Evolutionary conservation across 2,113 vertebrate genomes (phyloP).

Genomic region (Eolophus roseicapilla): DNA sequence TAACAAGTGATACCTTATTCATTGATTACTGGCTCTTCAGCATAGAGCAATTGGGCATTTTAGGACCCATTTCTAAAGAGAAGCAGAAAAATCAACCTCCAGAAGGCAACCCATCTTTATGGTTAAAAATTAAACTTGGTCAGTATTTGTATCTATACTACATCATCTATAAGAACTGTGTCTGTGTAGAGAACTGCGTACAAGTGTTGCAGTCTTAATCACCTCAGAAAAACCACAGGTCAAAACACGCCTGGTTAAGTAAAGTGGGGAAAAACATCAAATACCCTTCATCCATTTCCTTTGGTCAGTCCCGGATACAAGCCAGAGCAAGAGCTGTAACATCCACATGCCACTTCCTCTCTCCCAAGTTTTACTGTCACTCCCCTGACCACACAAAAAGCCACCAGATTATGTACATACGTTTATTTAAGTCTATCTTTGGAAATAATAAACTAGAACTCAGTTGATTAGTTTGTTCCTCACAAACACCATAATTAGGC

Average conservation of each 20-base stretch:
- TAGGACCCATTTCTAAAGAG: not conserved
- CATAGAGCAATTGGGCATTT: not conserved
- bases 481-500: slow-evolving; percentile 38
- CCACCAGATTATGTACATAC: not conserved
- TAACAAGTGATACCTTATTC: not conserved
- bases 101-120: not conserved
- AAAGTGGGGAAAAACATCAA: not conserved
- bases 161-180: not conserved
- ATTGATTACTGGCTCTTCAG: not conserved
- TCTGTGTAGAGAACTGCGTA: not conserved
- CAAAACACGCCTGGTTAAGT: not conserved
- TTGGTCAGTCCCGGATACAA: not conserved
- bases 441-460: slow-evolving; percentile 5
- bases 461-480: slow-evolving; percentile 27
- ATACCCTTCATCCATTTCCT: not conserved
- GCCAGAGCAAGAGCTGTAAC: not conserved
- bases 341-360: not conserved
- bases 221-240: not conserved
- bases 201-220: not conserved
- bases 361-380: not conserved
- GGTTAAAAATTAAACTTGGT: not conserved
- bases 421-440: slow-evolving; percentile 28
- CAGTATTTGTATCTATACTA: not conserved
- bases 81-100: not conserved
- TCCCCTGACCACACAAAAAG: slow-evolving; percentile 1